phyloP scores from a whole-genome alignment of 2,797 vertebrate species.

The Mallotus villosus region DNA sequence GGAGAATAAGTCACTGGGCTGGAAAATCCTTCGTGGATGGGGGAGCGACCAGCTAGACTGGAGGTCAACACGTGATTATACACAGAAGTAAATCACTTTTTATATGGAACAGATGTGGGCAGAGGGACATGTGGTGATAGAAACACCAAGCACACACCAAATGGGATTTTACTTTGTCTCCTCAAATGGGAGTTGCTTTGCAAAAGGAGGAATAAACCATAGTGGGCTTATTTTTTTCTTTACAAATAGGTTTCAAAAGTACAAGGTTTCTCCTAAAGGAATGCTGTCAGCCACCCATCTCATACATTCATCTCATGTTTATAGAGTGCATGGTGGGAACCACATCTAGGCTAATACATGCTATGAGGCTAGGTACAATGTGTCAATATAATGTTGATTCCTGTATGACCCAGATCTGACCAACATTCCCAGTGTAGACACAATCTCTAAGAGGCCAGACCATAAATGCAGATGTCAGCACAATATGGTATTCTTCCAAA shows the following conservation, averaged over 20 bases:
- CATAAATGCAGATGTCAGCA: slow-evolving; percentile 36
- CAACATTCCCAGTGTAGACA: neutral
- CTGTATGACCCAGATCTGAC: neutral
- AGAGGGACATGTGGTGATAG: neutral
- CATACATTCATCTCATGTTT: neutral
- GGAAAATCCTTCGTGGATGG: slow-evolving; percentile 11
- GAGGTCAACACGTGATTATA: slow-evolving; percentile 9
- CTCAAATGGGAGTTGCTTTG: neutral
- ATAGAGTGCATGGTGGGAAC: neutral
- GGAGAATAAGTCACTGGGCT: neutral
- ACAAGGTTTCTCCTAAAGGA: neutral
- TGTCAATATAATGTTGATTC: neutral
- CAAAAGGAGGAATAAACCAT: neutral
- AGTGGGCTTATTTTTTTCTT: no score
- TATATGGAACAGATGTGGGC: neutral
- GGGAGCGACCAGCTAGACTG: neutral
- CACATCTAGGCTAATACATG: neutral
- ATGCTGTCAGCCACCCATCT: neutral
- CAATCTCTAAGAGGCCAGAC: neutral
- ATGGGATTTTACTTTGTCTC: neutral
- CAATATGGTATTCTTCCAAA: slow-evolving; percentile 26
- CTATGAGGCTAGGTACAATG: neutral
- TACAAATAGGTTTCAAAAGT: no score
- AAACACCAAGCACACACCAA: neutral
- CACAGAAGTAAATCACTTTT: slow-evolving; percentile 5